A percentile compares a stretch with the other conserved stretches of the same genome.
These are phyloP conservation scores for Drosophila athabasca DNA, from an alignment of 1,140 invertebrate species.

Conservation along the genomic window DNA sequence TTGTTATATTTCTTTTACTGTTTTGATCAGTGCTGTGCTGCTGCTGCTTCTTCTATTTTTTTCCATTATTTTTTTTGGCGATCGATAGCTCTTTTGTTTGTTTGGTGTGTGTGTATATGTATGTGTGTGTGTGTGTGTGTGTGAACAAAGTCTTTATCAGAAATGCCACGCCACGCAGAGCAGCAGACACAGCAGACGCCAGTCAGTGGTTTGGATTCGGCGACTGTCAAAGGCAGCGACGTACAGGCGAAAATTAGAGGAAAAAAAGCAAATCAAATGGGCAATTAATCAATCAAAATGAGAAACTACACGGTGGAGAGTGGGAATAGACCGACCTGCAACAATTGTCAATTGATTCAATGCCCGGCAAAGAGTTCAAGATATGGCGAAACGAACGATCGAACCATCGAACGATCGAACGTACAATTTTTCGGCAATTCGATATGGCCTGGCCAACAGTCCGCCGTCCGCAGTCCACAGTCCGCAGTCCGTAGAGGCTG, in stretches of 20 bases:
- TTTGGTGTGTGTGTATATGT: background rate
- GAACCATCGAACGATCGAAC: background rate
- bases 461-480: constrained; percentile 11
- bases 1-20: constrained; percentile 32
- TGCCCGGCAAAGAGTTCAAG: constrained; percentile 30
- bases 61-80: constrained; percentile 5
- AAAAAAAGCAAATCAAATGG: constrained; percentile 62
- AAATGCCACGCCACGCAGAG: background rate
- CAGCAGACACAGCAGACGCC: constrained; percentile 1
- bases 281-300: constrained; percentile 75
- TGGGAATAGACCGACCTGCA: constrained; percentile 18
- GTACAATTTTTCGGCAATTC: constrained; percentile 1
- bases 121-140: background rate
- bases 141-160: constrained; percentile 21
- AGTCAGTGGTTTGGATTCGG: constrained; percentile 19
- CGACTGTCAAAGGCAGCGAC: constrained; percentile 43
- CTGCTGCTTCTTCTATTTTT: constrained; percentile 4
- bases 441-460: constrained; percentile 28
- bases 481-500: constrained; percentile 38
- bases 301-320: constrained; percentile 38
- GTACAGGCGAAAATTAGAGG: constrained; percentile 41
- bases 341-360: constrained; percentile 75
- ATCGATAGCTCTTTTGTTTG: constrained; percentile 9
- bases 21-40: background rate
- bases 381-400: constrained; percentile 1